Percentiles rank a stretch among this genome's conserved stretches.
Conservation (phyloP, 2,888 invertebrate species). For the Toxonevra muliebris region DNA sequence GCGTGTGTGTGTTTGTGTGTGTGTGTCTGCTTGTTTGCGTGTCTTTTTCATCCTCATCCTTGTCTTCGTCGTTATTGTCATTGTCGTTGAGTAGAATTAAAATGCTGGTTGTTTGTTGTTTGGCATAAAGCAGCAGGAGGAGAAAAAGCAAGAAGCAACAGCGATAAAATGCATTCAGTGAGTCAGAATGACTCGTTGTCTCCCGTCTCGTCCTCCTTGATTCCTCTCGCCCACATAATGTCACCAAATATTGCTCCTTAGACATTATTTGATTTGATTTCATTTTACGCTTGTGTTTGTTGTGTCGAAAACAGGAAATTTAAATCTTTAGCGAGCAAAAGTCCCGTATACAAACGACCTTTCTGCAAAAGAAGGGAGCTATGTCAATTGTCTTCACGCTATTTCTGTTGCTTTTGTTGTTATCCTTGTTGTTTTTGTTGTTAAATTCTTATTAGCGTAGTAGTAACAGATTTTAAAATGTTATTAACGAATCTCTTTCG, state of each 20-base stretch:
- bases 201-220: constrained; percentile 26
- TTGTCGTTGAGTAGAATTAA: constrained; percentile 12
- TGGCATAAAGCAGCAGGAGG: constrained; percentile 32
- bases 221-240: constrained; percentile 50
- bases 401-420: background rate
- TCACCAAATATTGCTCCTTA: constrained; percentile 42
- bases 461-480: no score
- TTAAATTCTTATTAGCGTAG: no score
- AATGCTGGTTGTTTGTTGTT: constrained; percentile 21
- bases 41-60: background rate
- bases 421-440: no score
- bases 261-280: constrained; percentile 58
- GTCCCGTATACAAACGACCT: no score
- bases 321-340: constrained; percentile 6
- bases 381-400: constrained; percentile 18
- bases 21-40: background rate
- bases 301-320: constrained; percentile 18
- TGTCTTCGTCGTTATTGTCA: constrained; percentile 11
- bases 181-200: background rate
- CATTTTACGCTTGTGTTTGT: constrained; percentile 33
- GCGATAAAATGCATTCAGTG: no score
- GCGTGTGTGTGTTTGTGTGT: no score
- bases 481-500: no score
- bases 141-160: constrained; percentile 29
- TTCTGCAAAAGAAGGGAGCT: no score